These are phyloP conservation scores for Echeneis naucrates DNA, from an alignment of 2,797 vertebrate species.

Conservation along the genomic window DNA sequence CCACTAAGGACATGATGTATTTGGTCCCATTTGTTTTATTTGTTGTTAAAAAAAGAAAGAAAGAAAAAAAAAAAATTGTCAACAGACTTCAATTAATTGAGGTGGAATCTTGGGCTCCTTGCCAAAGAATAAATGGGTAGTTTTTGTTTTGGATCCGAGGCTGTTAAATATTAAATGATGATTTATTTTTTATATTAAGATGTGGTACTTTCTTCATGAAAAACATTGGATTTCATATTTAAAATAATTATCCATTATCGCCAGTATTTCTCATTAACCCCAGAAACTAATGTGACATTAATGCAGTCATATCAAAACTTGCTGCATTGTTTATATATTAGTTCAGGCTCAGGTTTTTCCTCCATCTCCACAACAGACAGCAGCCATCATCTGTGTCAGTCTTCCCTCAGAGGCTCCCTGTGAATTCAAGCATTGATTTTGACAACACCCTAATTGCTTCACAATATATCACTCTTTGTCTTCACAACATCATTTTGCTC, in stretches of 20 bases:
- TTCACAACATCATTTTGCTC: conserved; percentile 42
- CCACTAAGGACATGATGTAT: too few species aligned
- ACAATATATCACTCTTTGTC: conserved; percentile 51
- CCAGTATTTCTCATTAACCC: neutral
- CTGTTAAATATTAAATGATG: neutral
- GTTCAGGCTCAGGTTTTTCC: conserved; percentile 7
- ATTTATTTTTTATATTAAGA: neutral
- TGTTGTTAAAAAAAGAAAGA: too few species aligned
- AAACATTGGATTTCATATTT: neutral
- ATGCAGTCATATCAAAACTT: conserved; percentile 21
- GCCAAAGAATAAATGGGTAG: conserved; percentile 8
- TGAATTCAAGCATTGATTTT: conserved; percentile 54
- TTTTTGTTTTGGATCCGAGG: conserved; percentile 4
- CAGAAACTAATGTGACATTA: neutral
- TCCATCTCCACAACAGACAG: conserved; percentile 27
- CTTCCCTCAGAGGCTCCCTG: conserved; percentile 25
- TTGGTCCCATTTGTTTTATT: conserved; percentile 13
- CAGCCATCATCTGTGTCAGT: conserved; percentile 39
- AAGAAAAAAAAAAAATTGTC: conserved; percentile 10
- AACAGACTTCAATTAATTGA: conserved; percentile 17
- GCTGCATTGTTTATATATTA: conserved; percentile 2
- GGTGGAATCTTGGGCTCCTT: neutral
- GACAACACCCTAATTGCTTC: conserved; percentile 41
- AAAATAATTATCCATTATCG: neutral
- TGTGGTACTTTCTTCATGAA: neutral